Conservation (phyloP, 2,797 vertebrate species). For the Muraenolepis orangiensis region DNA sequence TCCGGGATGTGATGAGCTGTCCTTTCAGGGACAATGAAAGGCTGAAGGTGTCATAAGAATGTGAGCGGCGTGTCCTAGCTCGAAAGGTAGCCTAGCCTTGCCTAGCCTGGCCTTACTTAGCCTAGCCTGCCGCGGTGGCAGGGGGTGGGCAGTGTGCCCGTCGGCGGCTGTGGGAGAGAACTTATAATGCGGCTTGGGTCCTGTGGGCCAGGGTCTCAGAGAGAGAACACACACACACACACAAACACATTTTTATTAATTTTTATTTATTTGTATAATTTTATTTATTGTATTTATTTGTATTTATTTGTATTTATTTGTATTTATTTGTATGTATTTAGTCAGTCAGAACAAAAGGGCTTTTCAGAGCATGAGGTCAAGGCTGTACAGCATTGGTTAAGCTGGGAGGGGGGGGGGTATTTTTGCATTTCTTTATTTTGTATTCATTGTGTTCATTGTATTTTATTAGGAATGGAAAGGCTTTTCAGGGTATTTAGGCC, state of each 20-base stretch:
- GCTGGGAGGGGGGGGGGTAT: background rate
- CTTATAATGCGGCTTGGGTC: background rate
- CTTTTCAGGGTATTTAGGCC: background rate
- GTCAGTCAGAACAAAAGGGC: background rate
- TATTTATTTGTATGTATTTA: background rate
- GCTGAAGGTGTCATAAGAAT: conserved; percentile 48
- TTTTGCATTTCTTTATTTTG: background rate
- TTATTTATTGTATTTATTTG: background rate
- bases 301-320: background rate
- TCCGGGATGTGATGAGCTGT: conserved; percentile 40
- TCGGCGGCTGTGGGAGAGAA: background rate
- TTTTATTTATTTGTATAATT: background rate
- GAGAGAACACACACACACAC: background rate
- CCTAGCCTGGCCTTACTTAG: background rate
- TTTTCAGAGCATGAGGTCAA: too few species aligned
- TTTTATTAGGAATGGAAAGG: background rate
- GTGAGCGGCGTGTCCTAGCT: conserved; percentile 44
- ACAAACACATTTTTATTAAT: too few species aligned
- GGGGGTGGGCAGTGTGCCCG: background rate
- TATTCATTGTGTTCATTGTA: background rate
- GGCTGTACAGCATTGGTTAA: background rate
- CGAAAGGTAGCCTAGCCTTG: conserved; percentile 8
- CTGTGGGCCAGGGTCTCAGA: background rate
- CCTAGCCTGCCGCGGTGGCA: background rate
- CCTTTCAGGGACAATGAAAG: conserved; percentile 42